phyloP scores from a whole-genome alignment of 2,113 vertebrate species.

The Pluvianellus socialis region DNA sequence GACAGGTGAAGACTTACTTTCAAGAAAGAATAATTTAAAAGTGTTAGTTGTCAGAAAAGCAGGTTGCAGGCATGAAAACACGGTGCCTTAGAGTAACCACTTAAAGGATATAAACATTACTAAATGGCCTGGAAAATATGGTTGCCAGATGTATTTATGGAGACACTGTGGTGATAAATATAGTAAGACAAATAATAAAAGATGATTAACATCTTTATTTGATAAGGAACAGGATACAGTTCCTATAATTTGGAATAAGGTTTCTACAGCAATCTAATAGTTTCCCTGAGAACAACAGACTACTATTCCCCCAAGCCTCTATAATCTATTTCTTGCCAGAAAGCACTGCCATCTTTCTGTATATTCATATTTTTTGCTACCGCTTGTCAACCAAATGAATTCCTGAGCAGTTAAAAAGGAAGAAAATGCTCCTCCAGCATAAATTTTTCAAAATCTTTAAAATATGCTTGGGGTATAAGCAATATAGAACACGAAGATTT shows the following conservation, averaged over 20 bases:
- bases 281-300: neutral
- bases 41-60: neutral
- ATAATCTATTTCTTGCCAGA: neutral
- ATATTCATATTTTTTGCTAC: neutral
- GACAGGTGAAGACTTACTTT: neutral
- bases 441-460: neutral
- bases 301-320: neutral
- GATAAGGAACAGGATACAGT: neutral
- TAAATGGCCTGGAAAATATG: neutral
- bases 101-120: neutral
- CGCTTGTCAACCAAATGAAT: neutral
- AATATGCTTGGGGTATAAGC: neutral
- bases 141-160: neutral
- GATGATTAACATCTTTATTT: conserved; percentile 6
- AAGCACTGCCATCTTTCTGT: neutral
- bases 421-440: neutral
- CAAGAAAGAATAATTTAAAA: neutral
- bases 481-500: neutral
- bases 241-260: neutral
- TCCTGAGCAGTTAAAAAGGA: neutral
- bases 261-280: neutral
- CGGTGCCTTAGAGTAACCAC: fast-evolving
- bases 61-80: neutral
- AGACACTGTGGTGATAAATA: neutral
- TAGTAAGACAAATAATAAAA: neutral